Conservation (phyloP, 2,113 vertebrate species). For the Platanista minor region DNA sequence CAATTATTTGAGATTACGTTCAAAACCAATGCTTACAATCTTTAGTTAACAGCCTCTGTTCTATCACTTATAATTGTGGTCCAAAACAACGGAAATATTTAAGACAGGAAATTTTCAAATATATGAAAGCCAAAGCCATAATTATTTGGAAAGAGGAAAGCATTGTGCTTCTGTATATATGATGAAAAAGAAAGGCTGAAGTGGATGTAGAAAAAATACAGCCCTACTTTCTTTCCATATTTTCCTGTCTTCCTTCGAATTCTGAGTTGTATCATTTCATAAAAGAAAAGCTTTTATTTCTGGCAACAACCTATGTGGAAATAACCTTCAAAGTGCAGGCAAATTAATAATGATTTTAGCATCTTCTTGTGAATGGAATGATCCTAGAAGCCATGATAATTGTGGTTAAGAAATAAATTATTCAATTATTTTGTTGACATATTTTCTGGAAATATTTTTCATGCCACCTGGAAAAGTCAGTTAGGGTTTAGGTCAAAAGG, state of each 20-base stretch:
- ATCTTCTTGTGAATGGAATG: not conserved
- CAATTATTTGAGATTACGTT: not conserved
- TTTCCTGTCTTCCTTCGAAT: not conserved
- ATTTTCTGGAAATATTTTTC: slow-evolving; percentile 1
- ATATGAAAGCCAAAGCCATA: not conserved
- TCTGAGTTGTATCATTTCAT: not conserved
- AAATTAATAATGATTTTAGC: not conserved
- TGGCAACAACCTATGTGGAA: not conserved
- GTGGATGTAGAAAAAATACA: not conserved
- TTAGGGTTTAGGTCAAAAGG: not conserved
- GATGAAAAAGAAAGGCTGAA: not conserved
- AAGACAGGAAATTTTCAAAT: not conserved
- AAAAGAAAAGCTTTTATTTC: not conserved
- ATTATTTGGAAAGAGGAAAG: not conserved
- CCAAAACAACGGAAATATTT: not conserved
- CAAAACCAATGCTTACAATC: not conserved
- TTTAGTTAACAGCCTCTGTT: not conserved
- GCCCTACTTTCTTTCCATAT: not conserved
- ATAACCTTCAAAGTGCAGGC: not conserved
- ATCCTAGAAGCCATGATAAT: not conserved
- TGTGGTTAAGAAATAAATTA: not conserved
- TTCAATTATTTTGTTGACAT: not conserved
- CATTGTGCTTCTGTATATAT: not conserved
- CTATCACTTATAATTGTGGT: not conserved
- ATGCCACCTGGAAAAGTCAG: not conserved